Conservation (phyloP, 2,113 vertebrate genomes). For the Aldabrachelys gigantea region DNA sequence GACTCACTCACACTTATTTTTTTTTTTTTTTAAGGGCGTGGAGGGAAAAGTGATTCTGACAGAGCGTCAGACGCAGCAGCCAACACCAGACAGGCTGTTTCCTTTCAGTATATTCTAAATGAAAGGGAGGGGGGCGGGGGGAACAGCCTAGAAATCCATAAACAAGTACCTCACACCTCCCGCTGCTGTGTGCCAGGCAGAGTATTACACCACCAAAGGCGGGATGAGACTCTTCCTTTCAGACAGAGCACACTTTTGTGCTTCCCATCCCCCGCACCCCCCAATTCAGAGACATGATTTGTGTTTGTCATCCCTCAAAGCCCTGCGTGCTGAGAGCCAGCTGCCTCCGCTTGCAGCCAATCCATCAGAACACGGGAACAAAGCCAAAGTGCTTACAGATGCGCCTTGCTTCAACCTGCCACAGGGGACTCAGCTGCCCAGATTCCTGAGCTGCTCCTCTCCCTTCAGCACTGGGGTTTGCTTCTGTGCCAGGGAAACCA, state of each 20-base stretch:
- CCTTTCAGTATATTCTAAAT: background rate
- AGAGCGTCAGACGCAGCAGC: background rate
- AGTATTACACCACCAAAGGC: background rate
- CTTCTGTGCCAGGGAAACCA: background rate
- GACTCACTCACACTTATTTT: background rate
- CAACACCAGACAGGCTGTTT: background rate
- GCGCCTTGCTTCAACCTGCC: background rate
- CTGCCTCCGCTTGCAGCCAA: constrained; percentile 57
- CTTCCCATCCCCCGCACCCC: background rate
- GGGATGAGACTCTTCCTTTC: background rate
- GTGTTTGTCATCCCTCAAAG: background rate
- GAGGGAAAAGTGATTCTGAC: background rate
- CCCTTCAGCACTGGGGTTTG: background rate
- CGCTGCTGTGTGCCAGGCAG: background rate
- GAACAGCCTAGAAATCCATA: background rate
- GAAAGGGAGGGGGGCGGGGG: fast-evolving
- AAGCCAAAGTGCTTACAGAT: constrained; percentile 59
- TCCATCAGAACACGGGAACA: constrained; percentile 48
- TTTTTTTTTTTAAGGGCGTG: background rate
- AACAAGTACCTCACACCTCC: fast-evolving
- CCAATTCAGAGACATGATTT: fast-evolving
- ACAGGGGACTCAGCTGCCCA: constrained; percentile 55
- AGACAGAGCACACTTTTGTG: background rate
- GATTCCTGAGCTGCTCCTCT: background rate
- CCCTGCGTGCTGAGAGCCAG: constrained; percentile 24